These are phyloP conservation scores for Brachypodius melanocephalos DNA, from an alignment of 2,113 vertebrate genomes.

Conservation along the genomic window DNA sequence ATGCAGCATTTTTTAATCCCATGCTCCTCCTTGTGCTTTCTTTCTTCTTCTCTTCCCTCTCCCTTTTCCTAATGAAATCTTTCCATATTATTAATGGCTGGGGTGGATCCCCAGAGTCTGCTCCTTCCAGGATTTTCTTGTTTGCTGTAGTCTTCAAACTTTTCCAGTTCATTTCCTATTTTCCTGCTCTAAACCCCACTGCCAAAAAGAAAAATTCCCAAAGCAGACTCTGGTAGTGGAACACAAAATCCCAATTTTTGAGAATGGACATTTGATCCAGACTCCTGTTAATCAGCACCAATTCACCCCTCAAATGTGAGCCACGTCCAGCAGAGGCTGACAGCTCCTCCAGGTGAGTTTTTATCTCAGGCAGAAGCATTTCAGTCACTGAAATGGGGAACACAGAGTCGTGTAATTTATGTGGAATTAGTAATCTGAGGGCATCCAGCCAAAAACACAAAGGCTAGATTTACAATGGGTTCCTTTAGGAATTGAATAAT, in stretches of 20 bases:
- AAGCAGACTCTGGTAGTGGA: neutral
- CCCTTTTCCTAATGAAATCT: constrained; percentile 31
- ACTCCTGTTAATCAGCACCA: neutral
- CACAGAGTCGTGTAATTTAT: neutral
- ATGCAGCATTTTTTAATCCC: neutral
- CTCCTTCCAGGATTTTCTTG: constrained; percentile 52
- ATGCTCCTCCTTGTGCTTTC: neutral
- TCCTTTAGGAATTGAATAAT: neutral
- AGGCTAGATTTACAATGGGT: neutral
- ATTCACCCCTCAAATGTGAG: neutral
- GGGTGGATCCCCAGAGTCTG: neutral
- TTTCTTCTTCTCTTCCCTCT: neutral
- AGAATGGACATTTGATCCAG: neutral
- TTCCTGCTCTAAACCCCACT: neutral
- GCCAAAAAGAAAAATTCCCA: neutral
- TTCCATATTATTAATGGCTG: constrained; percentile 30
- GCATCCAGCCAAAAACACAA: neutral
- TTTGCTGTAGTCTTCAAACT: neutral
- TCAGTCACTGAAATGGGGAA: neutral
- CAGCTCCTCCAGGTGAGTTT: neutral
- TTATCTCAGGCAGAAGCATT: neutral
- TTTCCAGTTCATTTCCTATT: constrained; percentile 31
- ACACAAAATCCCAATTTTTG: neutral
- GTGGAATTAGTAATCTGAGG: neutral
- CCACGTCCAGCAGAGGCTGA: neutral